Base-by-base conservation (phyloP, 2,888 invertebrate genomes). In the Camponotus fellah region DNA sequence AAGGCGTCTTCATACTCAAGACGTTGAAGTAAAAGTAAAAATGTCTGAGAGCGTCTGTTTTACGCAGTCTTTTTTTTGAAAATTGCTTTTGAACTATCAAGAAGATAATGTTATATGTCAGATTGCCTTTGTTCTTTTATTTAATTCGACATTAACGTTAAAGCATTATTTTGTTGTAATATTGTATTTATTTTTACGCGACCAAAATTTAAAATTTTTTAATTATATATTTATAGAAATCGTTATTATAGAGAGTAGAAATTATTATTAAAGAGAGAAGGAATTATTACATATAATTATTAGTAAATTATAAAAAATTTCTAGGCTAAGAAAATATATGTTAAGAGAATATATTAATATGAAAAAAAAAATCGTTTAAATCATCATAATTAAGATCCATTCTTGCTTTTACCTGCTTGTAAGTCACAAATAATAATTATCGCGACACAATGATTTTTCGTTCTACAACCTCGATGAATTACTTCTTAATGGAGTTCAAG, bases 1-100 rank as follows among this genome's bases (percentile, higher is more conserved):
- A 84, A 81, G 79, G 83, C 81, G 72, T 77, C 64, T 85, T 86
- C 85, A 60, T 72, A 81, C 72, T 72, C 82, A 79, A 85, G 82
- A 26, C 69, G 58, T 60, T 76, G 76, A 68, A 71, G 83, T 37
- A 46, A 21, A 81, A 86, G 84, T 85, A 86, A 90, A 90, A 89
- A 90, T 88, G 83, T 2, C 26, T 82, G 82, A 82, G 81, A 76
- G 74, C 76, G 21, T 40, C 34, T 46, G 64, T 80, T 77, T 85
- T 82, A 85, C 86, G 32, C 14, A 26, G 26, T 66, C 26, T 58
- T 75, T 62, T 82, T 37, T 12, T 8, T 49, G 21, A 40, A 40
- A 37, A 68, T 14, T 6, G 53, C 3, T 21, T 66, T 32, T 32
- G 9, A 3, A 10, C 34, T 17, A 49, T 21, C 68, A 26, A 32